A percentile compares a stretch with the other conserved stretches of the same genome.
These are phyloP conservation scores for Chaenodraco wilsoni DNA, from an alignment of 2,797 vertebrate genomes.

Conservation along the genomic window DNA sequence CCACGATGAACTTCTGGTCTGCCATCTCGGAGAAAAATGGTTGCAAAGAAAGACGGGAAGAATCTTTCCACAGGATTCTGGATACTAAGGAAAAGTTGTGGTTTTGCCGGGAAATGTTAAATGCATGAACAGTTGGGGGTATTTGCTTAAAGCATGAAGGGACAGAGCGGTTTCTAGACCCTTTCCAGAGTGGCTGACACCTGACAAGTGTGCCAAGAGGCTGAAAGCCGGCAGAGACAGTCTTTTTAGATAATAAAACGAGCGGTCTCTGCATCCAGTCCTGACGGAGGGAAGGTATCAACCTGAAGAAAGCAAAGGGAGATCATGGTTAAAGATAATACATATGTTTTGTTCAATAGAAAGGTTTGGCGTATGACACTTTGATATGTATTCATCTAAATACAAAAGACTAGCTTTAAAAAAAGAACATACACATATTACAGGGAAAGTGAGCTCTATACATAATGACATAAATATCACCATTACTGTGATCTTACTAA, in stretches of 20 bases:
- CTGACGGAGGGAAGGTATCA: background rate
- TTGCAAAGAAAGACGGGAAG: constrained; percentile 20
- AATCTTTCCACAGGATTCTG: background rate
- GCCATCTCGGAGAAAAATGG: constrained; percentile 85
- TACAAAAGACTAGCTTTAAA: background rate
- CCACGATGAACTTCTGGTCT: constrained; percentile 95
- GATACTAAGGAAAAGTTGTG: background rate
- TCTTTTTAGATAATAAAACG: constrained; percentile 52
- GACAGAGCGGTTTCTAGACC: constrained; percentile 4
- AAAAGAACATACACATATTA: background rate
- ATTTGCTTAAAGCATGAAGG: constrained; percentile 12
- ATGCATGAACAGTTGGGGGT: background rate
- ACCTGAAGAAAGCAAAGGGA: constrained; percentile 44
- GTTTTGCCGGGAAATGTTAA: background rate
- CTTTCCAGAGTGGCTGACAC: background rate
- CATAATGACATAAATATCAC: too few relatives aligned
- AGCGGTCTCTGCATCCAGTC: constrained; percentile 83
- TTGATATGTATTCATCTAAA: background rate
- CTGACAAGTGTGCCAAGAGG: constrained; percentile 5
- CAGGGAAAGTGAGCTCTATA: background rate
- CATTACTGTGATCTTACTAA: too few relatives aligned
- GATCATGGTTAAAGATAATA: background rate
- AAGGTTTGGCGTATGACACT: too few relatives aligned
- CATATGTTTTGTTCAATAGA: too few relatives aligned
- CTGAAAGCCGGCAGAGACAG: constrained; percentile 47